phyloP scores from a whole-genome alignment of 2,797 vertebrate genomes.

The Amniataba percoides region DNA sequence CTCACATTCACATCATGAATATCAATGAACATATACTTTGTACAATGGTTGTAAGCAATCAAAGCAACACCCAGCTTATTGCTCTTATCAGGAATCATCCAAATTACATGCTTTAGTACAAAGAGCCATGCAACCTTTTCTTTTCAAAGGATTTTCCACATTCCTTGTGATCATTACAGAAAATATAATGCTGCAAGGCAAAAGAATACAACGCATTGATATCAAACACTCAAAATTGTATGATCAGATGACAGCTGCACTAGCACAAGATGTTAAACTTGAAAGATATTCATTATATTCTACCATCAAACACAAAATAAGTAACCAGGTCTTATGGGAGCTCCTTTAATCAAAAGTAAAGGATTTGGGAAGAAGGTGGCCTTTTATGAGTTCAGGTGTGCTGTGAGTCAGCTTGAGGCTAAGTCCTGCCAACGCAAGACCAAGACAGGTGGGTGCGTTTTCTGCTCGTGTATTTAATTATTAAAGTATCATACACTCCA shows the following conservation, averaged over 20 bases:
- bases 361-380: slow-evolving; percentile 6
- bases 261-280: slow-evolving; percentile 15
- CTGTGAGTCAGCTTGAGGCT: slow-evolving; percentile 33
- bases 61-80: not conserved
- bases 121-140: slow-evolving; percentile 13
- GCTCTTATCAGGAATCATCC: not conserved
- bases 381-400: slow-evolving; percentile 31
- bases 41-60: not conserved
- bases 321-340: slow-evolving; percentile 15
- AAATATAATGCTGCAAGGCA: not conserved
- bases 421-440: slow-evolving; percentile 8
- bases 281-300: not conserved
- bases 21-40: slow-evolving; percentile 24
- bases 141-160: slow-evolving; percentile 23
- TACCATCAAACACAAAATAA: slow-evolving; percentile 12
- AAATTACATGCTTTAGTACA: not conserved
- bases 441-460: slow-evolving; percentile 24
- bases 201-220: slow-evolving; percentile 7
- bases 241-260: slow-evolving; percentile 13
- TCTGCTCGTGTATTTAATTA: slow-evolving; percentile 15
- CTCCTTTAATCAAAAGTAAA: slow-evolving; percentile 26
- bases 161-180: slow-evolving; percentile 21
- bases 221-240: slow-evolving; percentile 5
- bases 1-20: slow-evolving; percentile 39
- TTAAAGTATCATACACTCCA: slow-evolving; percentile 20